These are phyloP conservation scores for Hydrotaea diabolus DNA, from an alignment of 2,888 invertebrate species.

Conservation along the genomic window DNA sequence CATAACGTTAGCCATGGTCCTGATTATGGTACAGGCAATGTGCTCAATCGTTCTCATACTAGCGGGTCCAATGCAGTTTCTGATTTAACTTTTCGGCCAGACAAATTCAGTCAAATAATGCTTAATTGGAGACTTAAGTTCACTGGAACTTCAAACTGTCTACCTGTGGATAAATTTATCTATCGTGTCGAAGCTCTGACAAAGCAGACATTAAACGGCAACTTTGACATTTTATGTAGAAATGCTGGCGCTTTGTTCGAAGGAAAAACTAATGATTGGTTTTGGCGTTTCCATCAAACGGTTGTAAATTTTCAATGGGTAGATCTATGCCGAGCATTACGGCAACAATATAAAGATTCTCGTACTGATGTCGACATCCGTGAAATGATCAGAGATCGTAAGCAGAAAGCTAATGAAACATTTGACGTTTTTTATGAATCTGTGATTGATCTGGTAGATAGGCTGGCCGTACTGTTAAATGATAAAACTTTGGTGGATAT, in stretches of 20 bases:
- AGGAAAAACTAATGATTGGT: conserved; percentile 57
- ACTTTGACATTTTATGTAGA: conserved; percentile 37
- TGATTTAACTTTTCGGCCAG: background rate
- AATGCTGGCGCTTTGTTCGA: conserved; percentile 47
- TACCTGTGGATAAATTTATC: conserved; percentile 54
- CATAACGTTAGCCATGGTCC: background rate
- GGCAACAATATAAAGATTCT: too few relatives aligned
- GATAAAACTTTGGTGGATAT: background rate
- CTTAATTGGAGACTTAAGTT: conserved; percentile 50
- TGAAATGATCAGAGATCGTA: conserved; percentile 36
- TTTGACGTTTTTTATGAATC: conserved; percentile 45
- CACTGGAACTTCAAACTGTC: background rate
- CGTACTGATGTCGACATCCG: conserved; percentile 27
- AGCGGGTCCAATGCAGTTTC: background rate
- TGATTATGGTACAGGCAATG: background rate
- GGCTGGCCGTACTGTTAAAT: conserved; percentile 4
- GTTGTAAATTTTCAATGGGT: conserved; percentile 27
- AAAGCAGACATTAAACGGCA: conserved; percentile 33
- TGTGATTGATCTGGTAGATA: conserved; percentile 8
- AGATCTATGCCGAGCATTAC: too few relatives aligned
- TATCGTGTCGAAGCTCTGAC: conserved; percentile 51
- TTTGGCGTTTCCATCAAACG: conserved; percentile 51
- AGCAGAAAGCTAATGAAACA: conserved; percentile 33
- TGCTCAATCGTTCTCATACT: background rate
- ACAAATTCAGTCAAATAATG: conserved; percentile 39